Conservation (phyloP, 2,888 invertebrate species). For the Muschampia plurimacula region DNA sequence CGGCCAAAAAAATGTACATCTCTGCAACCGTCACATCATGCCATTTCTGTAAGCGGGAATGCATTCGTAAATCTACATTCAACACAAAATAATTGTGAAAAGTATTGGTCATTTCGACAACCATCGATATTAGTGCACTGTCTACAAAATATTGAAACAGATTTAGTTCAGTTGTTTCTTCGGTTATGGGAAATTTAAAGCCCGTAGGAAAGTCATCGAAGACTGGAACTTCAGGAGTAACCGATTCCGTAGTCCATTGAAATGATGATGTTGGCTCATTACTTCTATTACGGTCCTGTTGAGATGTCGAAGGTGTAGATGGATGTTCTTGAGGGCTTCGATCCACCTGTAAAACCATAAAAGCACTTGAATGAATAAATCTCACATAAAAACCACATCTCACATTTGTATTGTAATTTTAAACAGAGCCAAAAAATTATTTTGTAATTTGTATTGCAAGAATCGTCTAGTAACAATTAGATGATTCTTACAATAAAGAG, state of each 20-base stretch:
- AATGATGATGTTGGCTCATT: conserved; percentile 1
- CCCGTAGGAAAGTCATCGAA: conserved; percentile 1
- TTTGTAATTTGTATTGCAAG: conserved; percentile 4
- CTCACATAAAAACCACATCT: conserved; percentile 4
- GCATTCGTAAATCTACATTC: conserved; percentile 19
- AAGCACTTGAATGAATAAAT: conserved; percentile 4
- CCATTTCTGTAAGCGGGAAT: conserved; percentile 43
- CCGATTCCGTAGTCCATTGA: conserved; percentile 1
- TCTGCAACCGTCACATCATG: conserved; percentile 40
- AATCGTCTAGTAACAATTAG: conserved; percentile 4
- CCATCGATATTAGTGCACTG: conserved; percentile 1
- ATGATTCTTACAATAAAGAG: conserved; percentile 4
- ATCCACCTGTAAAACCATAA: conserved; percentile 1
- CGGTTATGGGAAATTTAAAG: conserved; percentile 5
- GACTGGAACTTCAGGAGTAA: conserved; percentile 1
- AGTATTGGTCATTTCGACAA: conserved; percentile 13
- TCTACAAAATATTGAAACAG: conserved; percentile 6
- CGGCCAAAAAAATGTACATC: conserved; percentile 44
- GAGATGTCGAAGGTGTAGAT: conserved; percentile 1
- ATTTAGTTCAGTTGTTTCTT: conserved; percentile 9
- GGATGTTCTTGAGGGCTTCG: conserved; percentile 1
- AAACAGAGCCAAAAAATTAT: conserved; percentile 4
- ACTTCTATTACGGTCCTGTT: conserved; percentile 1
- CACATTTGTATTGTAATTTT: conserved; percentile 4
- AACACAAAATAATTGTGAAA: conserved; percentile 19